Conservation (phyloP, 2,888 invertebrate species). For the Diloba caeruleocephala region DNA sequence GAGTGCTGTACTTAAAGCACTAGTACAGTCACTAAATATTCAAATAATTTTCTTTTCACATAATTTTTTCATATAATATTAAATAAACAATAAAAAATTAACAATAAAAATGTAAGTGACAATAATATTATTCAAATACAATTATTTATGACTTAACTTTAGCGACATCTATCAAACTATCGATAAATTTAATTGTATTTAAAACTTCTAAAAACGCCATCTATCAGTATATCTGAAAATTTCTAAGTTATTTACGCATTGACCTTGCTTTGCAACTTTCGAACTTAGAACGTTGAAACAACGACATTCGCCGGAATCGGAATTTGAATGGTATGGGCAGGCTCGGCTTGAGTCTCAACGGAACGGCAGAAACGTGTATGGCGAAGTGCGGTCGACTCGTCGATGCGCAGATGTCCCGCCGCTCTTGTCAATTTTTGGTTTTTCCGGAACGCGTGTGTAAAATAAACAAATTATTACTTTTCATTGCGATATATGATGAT, state of each 20-base stretch:
- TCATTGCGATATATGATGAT: constrained; percentile 81
- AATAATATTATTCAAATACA: not conserved
- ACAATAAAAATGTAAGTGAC: not conserved
- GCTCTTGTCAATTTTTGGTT: constrained; percentile 84
- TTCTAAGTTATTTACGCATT: constrained; percentile 66
- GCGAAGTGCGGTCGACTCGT: constrained; percentile 89
- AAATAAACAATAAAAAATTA: too few relatives aligned
- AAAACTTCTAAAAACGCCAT: constrained; percentile 61
- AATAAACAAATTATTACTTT: constrained; percentile 86
- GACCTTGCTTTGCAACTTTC: constrained; percentile 83
- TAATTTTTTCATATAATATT: too few relatives aligned
- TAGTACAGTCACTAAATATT: too few relatives aligned
- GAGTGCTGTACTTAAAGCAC: too few relatives aligned
- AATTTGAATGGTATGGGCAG: constrained; percentile 79
- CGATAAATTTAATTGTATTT: not conserved
- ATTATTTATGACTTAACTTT: not conserved
- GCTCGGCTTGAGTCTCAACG: constrained; percentile 62
- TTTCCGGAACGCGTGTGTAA: constrained; percentile 87
- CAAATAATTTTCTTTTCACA: too few relatives aligned
- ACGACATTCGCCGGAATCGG: constrained; percentile 76
- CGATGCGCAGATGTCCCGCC: constrained; percentile 87
- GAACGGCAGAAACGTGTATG: constrained; percentile 87
- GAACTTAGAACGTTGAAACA: constrained; percentile 80
- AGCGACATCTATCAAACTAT: constrained; percentile 46
- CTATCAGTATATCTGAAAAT: constrained; percentile 53